Evolutionary conservation across 1,140 invertebrate species (phyloP).

Genomic region (Drosophila mojavensis): DNA sequence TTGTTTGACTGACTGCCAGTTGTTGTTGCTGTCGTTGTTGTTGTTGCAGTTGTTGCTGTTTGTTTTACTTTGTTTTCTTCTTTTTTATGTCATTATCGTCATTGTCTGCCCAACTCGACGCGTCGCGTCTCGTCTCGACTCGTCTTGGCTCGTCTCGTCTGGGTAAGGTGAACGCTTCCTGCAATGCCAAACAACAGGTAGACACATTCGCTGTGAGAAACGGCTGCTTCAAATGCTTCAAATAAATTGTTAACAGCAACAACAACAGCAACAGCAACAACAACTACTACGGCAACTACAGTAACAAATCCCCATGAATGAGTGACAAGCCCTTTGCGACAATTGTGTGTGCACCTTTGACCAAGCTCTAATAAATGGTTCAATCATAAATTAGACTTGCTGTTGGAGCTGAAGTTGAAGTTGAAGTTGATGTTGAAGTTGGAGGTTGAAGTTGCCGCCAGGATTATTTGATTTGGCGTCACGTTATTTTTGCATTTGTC

Average conservation of each 20-base stretch:
- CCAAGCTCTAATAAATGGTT: slow-evolving; percentile 76
- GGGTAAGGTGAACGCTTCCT: slow-evolving; percentile 76
- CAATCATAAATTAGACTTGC: slow-evolving; percentile 71
- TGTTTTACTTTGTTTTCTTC: slow-evolving; percentile 63
- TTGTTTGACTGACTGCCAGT: slow-evolving; percentile 56
- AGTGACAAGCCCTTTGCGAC: slow-evolving; percentile 63
- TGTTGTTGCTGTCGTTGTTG: slow-evolving; percentile 20
- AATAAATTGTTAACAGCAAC: slow-evolving; percentile 65
- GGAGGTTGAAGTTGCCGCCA: slow-evolving; percentile 39
- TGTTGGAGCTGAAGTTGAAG: slow-evolving; percentile 33
- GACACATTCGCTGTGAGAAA: slow-evolving; percentile 71
- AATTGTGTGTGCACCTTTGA: slow-evolving; percentile 55
- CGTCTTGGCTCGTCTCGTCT: slow-evolving; percentile 12
- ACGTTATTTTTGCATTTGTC: slow-evolving; percentile 81
- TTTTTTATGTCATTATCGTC: slow-evolving; percentile 72
- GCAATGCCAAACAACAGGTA: slow-evolving; percentile 78
- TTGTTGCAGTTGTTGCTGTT: slow-evolving; percentile 38
- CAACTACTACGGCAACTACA: slow-evolving; percentile 38
- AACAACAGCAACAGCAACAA: slow-evolving; percentile 49
- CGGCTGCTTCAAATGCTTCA: slow-evolving; percentile 68
- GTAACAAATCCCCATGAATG: slow-evolving; percentile 53
- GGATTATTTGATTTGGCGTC: slow-evolving; percentile 54
- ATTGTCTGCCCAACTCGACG: slow-evolving; percentile 50
- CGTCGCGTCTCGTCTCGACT: slow-evolving; percentile 13
- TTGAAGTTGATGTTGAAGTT: slow-evolving; percentile 36